A percentile compares a stretch with the other conserved stretches of the same genome.
Evolutionary conservation across 1,140 invertebrate genomes (phyloP).

Genomic region (Uloborus diversus): DNA sequence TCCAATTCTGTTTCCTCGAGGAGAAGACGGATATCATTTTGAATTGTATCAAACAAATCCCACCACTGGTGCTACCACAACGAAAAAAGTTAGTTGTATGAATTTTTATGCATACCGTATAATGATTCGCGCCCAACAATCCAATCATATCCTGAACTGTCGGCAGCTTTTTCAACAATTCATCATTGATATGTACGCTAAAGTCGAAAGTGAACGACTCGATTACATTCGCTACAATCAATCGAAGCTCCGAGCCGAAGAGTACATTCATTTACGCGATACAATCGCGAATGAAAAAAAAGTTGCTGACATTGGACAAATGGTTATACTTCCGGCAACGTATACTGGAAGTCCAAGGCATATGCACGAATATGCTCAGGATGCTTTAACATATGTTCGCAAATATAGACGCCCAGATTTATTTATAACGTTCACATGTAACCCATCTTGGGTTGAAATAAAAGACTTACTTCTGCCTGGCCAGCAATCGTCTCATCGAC

Average conservation of each 20-base stretch:
- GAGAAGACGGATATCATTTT: slow-evolving; percentile 55
- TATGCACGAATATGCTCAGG: slow-evolving; percentile 3
- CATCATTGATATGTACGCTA: slow-evolving; percentile 51
- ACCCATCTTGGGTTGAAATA: slow-evolving; percentile 68
- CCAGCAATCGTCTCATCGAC: slow-evolving; percentile 61
- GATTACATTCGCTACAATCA: slow-evolving; percentile 37
- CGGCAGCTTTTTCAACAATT: slow-evolving; percentile 59
- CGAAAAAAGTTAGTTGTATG: not conserved
- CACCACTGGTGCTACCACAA: not conserved
- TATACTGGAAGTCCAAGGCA: not conserved
- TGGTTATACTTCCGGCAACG: not conserved
- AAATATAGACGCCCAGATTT: slow-evolving; percentile 61
- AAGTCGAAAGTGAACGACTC: slow-evolving; percentile 44
- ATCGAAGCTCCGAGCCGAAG: slow-evolving; percentile 21
- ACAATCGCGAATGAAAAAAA: not conserved
- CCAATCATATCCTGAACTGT: slow-evolving; percentile 58
- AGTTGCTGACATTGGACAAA: not conserved
- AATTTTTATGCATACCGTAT: slow-evolving; percentile 30
- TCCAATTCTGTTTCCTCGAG: slow-evolving; percentile 56
- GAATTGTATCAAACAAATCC: slow-evolving; percentile 21
- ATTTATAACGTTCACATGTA: slow-evolving; percentile 68
- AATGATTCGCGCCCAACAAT: slow-evolving; percentile 9
- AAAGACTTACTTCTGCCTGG: slow-evolving; percentile 58
- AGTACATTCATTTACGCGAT: slow-evolving; percentile 44
- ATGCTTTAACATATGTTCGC: not conserved